Conservation (phyloP, 2,888 invertebrate species). For the Gari tellinella region DNA sequence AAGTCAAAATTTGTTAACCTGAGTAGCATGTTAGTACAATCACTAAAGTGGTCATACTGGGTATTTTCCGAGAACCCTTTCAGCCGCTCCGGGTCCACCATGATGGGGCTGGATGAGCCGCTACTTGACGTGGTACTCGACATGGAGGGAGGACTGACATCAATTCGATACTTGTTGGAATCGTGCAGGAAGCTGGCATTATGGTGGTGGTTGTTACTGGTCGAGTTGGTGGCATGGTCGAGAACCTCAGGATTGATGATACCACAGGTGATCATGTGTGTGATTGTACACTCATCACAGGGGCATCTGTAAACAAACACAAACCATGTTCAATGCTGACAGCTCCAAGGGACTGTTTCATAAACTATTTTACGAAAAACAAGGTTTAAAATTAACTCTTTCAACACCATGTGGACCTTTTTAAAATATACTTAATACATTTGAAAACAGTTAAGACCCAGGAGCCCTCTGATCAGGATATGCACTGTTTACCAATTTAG, state of each 20-base stretch:
- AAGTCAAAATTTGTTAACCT: no score
- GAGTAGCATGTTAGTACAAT: no score
- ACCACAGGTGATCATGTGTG: conserved; percentile 84
- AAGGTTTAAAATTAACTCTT: no score
- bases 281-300: conserved; percentile 84
- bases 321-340: no score
- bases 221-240: conserved; percentile 59
- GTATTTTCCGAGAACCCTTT: conserved; percentile 25
- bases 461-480: no score
- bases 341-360: no score
- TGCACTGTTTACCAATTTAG: no score
- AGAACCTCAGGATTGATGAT: conserved; percentile 82
- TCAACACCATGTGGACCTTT: no score
- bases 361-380: no score
- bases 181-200: conserved; percentile 76
- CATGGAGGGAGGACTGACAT: conserved; percentile 83
- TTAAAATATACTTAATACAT: no score
- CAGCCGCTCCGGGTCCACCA: conserved; percentile 72
- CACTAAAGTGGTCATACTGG: conserved; percentile 22
- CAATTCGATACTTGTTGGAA: conserved; percentile 79
- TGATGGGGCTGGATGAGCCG: conserved; percentile 81
- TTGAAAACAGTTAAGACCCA: no score
- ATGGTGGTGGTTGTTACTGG: conserved; percentile 45
- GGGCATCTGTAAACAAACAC: conserved; percentile 78
- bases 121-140: conserved; percentile 82